Base-by-base conservation (phyloP, 2,797 vertebrate species). In the Euthynnus affinis region DNA sequence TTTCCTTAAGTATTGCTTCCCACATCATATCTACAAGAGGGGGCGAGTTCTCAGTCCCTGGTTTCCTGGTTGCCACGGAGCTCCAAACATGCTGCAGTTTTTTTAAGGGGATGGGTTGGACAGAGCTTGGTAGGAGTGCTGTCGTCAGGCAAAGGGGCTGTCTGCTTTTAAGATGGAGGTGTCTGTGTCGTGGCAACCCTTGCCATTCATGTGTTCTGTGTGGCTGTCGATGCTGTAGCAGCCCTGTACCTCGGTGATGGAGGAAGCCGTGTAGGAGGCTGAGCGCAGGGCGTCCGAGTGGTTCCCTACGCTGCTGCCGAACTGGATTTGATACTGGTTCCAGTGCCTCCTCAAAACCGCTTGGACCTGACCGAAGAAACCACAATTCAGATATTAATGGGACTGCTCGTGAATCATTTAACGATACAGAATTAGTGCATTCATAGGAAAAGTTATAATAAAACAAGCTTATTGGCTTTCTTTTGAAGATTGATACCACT, bases 271-370 rank as follows among this genome's bases (percentile, higher is more conserved):
- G 90, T 94, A 96, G 80, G 95, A 96, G 32, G 96, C 93, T 0
- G 96, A 96, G 64, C 98, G 97, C 71, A 96, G 88, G 4, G 96
- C 96, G 0, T 99, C 98, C 0, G 97, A 96, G 88, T 99, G 97
- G 82, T 96, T 90, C 34, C 92, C 94, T 62, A 98, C 94, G 71
- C 97, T 96, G 93, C 96, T 97, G 78, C 97, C 97, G 52, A 98
- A 98, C 84, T 99, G 98, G 81, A 98, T 97, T 49, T 95, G 93
- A 82, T 98, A 97, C 92, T 99, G 98, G 88, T 97, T 98, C 97
- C 97, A 99, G 88, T 99, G 96, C 67, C 98, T 94, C 85, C 97
- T 93, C 85, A 99, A 81, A 64, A 99, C 96, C 0, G 96, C 95
- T 86, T 99, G 98, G 59, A 99, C 98, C 98, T 99, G 18, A 37